A percentile compares a stretch with the other conserved stretches of the same genome.
Conservation (phyloP, 92 coral and sea anemone genomes). For the Zoanthus sociatus region DNA sequence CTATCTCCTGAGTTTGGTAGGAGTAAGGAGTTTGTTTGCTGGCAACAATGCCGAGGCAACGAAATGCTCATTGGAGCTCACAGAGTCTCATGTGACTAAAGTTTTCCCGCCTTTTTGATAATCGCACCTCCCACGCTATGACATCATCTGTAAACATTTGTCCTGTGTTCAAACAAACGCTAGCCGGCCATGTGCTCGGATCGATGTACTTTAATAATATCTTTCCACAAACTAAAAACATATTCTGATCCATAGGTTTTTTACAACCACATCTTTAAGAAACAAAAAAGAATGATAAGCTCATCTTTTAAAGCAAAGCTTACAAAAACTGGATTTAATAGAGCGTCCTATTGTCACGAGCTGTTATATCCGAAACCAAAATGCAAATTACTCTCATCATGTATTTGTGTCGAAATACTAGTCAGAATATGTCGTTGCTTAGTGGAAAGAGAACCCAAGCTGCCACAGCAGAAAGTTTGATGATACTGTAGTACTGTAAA, state of each 20-base stretch:
- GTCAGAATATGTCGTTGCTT: neutral
- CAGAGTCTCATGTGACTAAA: neutral
- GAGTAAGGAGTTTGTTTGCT: no score
- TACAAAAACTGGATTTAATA: neutral
- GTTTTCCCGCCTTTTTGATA: conserved; percentile 17
- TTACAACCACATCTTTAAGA: neutral
- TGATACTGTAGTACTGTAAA: no score
- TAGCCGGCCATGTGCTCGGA: conserved; percentile 4
- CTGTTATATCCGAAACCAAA: neutral
- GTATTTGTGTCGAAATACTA: conserved; percentile 1
- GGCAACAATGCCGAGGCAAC: neutral
- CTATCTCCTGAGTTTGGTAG: no score
- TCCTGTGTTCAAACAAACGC: neutral
- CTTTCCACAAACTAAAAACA: neutral
- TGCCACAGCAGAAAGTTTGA: no score
- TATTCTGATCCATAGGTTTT: neutral
- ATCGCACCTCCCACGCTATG: conserved; percentile 19
- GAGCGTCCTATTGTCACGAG: neutral
- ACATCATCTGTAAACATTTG: conserved; percentile 11
- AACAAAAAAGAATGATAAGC: neutral
- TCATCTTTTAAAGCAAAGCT: neutral
- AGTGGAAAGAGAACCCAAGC: neutral
- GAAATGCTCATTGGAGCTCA: neutral
- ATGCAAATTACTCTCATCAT: conserved; percentile 10
- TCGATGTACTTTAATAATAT: neutral